These are phyloP conservation scores for Octonoba sinensis DNA, from an alignment of 2,888 invertebrate genomes.

Conservation along the genomic window DNA sequence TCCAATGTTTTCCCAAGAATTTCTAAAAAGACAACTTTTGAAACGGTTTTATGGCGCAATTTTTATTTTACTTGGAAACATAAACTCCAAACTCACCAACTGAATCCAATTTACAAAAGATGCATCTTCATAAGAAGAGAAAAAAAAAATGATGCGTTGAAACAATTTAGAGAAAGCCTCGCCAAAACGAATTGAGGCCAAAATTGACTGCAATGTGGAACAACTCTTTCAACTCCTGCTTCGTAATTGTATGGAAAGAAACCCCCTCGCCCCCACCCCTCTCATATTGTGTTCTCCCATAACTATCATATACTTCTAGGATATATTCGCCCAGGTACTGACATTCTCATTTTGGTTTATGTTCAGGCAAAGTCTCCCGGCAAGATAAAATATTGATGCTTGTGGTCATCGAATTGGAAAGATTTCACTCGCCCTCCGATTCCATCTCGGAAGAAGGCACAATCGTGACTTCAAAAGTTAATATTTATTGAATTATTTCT, in stretches of 20 bases:
- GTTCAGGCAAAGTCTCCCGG: neutral
- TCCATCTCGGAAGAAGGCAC: neutral
- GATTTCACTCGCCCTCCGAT: no score
- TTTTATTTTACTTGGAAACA: no score
- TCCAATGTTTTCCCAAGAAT: no score
- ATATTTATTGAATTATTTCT: neutral
- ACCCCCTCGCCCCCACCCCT: no score
- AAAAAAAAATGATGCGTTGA: neutral
- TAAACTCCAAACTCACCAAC: neutral
- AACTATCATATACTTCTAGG: neutral
- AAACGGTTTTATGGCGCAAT: no score
- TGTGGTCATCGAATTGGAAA: no score
- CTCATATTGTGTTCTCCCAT: no score
- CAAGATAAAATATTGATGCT: neutral
- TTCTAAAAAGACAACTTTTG: no score
- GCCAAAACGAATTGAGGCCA: neutral
- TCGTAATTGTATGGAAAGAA: slow-evolving; percentile 8
- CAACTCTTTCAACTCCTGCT: slow-evolving; percentile 35
- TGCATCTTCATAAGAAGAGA: neutral
- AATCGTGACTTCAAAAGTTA: neutral
- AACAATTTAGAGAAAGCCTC: neutral
- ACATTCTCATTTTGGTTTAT: neutral
- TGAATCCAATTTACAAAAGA: slow-evolving; percentile 11
- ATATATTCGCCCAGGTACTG: slow-evolving; percentile 10
- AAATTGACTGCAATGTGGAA: slow-evolving; percentile 3